Percentiles rank a stretch among this genome's conserved stretches.
phyloP scores from a whole-genome alignment of 2,113 vertebrate species.

The Syngnathus floridae region DNA sequence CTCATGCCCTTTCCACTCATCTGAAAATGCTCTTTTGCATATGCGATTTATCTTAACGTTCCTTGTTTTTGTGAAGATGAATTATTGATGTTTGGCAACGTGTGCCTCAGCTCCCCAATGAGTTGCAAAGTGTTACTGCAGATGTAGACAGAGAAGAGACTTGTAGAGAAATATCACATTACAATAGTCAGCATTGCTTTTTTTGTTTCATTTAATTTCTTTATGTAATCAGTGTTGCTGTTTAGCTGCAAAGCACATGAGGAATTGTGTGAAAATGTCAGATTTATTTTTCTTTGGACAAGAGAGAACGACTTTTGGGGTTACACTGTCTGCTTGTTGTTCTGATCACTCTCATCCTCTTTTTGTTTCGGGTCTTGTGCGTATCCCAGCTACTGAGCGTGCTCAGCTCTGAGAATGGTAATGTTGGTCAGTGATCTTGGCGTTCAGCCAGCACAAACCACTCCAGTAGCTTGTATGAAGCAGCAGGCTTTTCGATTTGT shows the following conservation, averaged over 20 bases:
- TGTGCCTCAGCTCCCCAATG: slow-evolving; percentile 26
- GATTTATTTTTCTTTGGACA: slow-evolving; percentile 12
- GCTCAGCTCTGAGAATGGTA: slow-evolving; percentile 8
- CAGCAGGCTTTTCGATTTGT: slow-evolving; percentile 18
- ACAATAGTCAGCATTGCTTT: slow-evolving; percentile 24
- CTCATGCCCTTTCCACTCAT: slow-evolving; percentile 8
- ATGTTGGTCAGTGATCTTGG: slow-evolving; percentile 27
- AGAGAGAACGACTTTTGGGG: slow-evolving; percentile 18
- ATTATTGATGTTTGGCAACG: slow-evolving; percentile 60
- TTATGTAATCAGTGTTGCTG: slow-evolving; percentile 3
- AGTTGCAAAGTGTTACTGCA: slow-evolving; percentile 39
- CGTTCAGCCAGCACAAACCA: slow-evolving; percentile 11
- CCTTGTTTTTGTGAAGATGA: slow-evolving; percentile 41
- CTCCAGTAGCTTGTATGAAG: slow-evolving; percentile 3
- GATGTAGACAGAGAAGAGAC: slow-evolving; percentile 36
- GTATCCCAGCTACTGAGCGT: slow-evolving; percentile 9
- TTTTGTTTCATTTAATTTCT: slow-evolving; percentile 5
- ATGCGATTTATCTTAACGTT: slow-evolving; percentile 33
- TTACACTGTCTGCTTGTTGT: slow-evolving; percentile 16
- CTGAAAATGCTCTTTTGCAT: slow-evolving; percentile 25
- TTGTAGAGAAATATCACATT: slow-evolving; percentile 22
- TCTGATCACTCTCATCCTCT: slow-evolving; percentile 9
- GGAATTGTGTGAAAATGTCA: slow-evolving; percentile 7
- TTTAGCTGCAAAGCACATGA: not conserved
- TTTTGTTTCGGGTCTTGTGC: slow-evolving; percentile 10